phyloP scores from a whole-genome alignment of 1,140 invertebrate species.

The Lepidurus apus region DNA sequence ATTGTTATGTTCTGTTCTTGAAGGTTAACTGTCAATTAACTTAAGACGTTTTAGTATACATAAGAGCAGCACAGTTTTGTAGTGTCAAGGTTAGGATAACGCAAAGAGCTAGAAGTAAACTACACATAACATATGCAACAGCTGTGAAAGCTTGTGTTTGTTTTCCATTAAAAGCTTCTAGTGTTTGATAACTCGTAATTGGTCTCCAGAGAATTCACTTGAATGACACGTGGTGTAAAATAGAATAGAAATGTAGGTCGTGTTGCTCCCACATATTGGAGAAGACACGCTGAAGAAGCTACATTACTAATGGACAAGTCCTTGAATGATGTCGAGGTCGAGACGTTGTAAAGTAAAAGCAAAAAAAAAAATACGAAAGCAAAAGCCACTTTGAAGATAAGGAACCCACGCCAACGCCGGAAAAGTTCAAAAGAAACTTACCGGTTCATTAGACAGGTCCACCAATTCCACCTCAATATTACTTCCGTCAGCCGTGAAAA shows the following conservation, averaged over 20 bases:
- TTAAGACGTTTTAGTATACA: too few relatives aligned
- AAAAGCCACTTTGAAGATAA: not conserved
- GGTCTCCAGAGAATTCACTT: not conserved
- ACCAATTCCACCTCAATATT: slow-evolving; percentile 68
- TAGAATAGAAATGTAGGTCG: slow-evolving; percentile 10
- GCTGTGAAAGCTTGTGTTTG: slow-evolving; percentile 10
- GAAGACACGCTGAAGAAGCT: not conserved
- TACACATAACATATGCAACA: not conserved
- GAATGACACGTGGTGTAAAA: not conserved
- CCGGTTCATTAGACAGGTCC: slow-evolving; percentile 63
- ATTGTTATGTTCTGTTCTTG: too few relatives aligned
- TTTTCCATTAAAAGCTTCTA: not conserved
- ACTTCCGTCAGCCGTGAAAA: slow-evolving; percentile 57
- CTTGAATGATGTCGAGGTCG: slow-evolving; percentile 21
- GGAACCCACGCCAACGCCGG: not conserved
- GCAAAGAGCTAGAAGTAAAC: not conserved
- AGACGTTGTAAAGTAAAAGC: not conserved
- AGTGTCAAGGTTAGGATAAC: not conserved
- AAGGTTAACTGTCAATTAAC: too few relatives aligned
- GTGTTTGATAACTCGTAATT: not conserved
- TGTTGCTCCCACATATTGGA: not conserved
- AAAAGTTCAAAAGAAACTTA: slow-evolving; percentile 42
- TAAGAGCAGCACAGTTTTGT: too few relatives aligned
- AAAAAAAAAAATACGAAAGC: not conserved
- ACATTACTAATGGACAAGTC: not conserved